Conservation (phyloP, 92 coral and sea anemone species). For the Hydrozoanthus gracilis region DNA sequence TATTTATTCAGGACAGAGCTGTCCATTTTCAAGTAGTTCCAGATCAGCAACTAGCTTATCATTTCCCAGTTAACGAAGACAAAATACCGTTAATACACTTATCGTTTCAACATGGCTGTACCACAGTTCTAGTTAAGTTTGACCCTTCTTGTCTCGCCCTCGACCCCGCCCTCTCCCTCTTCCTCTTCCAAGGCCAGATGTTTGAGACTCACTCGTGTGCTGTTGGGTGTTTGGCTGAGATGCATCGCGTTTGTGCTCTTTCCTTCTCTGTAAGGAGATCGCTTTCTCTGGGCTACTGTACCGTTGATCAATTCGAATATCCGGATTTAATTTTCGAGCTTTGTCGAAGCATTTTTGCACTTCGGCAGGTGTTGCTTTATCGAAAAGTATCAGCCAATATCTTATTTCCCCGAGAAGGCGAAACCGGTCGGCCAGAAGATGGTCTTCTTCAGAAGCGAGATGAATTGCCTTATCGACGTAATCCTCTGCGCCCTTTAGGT, state of each 20-base stretch:
- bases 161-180: constrained; percentile 1
- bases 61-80: too few species aligned
- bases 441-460: constrained; percentile 51
- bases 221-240: background rate
- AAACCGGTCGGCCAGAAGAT: constrained; percentile 50
- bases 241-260: background rate
- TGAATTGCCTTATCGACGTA: constrained; percentile 53
- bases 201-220: background rate
- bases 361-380: constrained; percentile 56
- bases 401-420: constrained; percentile 64
- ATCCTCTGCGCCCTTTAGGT: constrained; percentile 60
- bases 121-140: too few species aligned
- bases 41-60: too few species aligned
- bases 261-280: background rate
- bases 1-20: too few species aligned
- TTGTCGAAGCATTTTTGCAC: constrained; percentile 42
- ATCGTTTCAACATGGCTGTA: too few species aligned
- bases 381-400: constrained; percentile 34
- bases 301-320: constrained; percentile 50
- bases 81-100: too few species aligned
- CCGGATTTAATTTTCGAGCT: constrained; percentile 61
- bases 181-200: constrained; percentile 13
- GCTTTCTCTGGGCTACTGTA: constrained; percentile 19
- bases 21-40: too few species aligned
- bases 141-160: too few species aligned